Percentiles rank a stretch among this genome's conserved stretches.
These are phyloP conservation scores for Apis florea DNA, from an alignment of 1,140 invertebrate species.

Conservation along the genomic window DNA sequence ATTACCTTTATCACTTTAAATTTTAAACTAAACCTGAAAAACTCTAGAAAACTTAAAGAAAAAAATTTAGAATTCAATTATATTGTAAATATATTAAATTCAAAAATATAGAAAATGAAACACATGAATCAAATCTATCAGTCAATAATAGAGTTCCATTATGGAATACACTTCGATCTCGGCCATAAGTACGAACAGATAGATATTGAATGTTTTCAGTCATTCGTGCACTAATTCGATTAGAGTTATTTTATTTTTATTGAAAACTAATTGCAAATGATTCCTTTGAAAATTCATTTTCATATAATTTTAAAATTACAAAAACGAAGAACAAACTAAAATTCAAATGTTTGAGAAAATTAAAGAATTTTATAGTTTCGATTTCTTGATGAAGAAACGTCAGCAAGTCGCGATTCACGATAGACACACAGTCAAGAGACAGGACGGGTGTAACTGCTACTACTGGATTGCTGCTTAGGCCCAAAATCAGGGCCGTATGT, in stretches of 20 bases:
- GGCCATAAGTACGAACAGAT: conserved; percentile 35
- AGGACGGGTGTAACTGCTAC: conserved; percentile 70
- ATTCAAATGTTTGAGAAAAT: conserved; percentile 7
- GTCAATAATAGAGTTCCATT: conserved; percentile 16
- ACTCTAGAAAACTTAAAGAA: conserved; percentile 30
- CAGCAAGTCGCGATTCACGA: conserved; percentile 74
- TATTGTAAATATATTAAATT: neutral
- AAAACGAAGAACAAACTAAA: neutral
- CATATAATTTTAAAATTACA: neutral
- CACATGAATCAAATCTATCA: neutral
- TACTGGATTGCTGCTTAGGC: conserved; percentile 63
- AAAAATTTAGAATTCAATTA: conserved; percentile 6
- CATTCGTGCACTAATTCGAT: conserved; percentile 33
- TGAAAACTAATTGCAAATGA: conserved; percentile 27
- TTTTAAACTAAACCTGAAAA: conserved; percentile 30
- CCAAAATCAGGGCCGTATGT: conserved; percentile 69
- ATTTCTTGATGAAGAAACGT: conserved; percentile 66
- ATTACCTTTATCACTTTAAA: conserved; percentile 25
- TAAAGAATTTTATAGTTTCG: neutral
- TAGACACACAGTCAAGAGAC: conserved; percentile 71
- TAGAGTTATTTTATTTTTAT: neutral
- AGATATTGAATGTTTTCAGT: conserved; percentile 37
- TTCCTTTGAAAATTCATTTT: conserved; percentile 13
- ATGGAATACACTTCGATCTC: conserved; percentile 29
- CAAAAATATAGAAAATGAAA: neutral